Evolutionary conservation across 2,888 invertebrate species (phyloP), one percentile per base, ranked within the genome.

Genomic region (Altica lythri): DNA sequence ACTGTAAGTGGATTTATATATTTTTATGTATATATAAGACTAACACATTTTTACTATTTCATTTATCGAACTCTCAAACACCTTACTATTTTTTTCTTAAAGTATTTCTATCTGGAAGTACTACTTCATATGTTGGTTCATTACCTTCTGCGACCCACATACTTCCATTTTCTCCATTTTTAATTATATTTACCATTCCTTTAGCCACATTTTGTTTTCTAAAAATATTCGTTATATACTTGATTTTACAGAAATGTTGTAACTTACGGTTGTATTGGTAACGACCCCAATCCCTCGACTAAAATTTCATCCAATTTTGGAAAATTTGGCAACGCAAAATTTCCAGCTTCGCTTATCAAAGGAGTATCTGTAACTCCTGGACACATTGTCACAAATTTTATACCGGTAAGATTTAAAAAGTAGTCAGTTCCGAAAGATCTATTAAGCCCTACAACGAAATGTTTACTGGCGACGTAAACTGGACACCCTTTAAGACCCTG

Each of bases 391-490:
- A 78, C 61, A 40, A 79, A 75, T 56, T 72, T 72, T 4, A 79
- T 73, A 12, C 22, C 76, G 2, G 76, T 77, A 25, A 69, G 60
- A 51, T 69, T 60, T 57, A 66, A 70, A 58, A 65, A 72, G 56
- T 65, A 73, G n/a, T 68, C 67, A 10, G 65, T 65, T 8, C 73
- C 82, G 74, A 68, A 81, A 2, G 81, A 80, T 48, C 76, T 78
- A 9, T 79, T 79, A 57, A 83, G 75, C 4, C 80, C 81, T 19
- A 79, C 70, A 2, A 83, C 79, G 5, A 81, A 82, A 53, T 78
- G 79, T 68, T 85, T 85, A 0, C 85, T 83, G 1, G 82, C 82
- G 16, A 80, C 79, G 67, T 86, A 85, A 25, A 82, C 69, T 0
- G 85, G 85, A 29, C 81, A 72, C 25, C 78, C 81, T 6, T 80